These are phyloP conservation scores for Heliconius hewitsoni DNA, from an alignment of 1,140 invertebrate genomes.

Conservation along the genomic window DNA sequence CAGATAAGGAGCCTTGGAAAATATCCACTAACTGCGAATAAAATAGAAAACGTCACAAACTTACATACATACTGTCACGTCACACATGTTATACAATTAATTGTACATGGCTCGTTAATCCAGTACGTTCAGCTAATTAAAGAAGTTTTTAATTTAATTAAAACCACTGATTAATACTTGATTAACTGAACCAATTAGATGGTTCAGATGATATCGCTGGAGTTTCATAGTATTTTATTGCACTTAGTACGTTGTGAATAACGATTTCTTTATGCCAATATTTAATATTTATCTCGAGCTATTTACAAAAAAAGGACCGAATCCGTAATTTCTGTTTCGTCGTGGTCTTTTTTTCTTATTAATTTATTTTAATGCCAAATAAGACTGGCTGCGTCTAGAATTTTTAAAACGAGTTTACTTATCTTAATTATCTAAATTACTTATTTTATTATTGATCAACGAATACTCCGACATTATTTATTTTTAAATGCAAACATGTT, in stretches of 20 bases:
- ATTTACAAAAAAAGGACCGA: too few species aligned
- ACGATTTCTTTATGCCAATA: too few species aligned
- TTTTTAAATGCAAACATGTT: background rate
- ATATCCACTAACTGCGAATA: background rate
- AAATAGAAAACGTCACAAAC: background rate
- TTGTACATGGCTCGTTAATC: background rate
- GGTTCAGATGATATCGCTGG: background rate
- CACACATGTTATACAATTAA: background rate
- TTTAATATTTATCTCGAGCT: too few species aligned
- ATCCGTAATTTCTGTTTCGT: too few species aligned
- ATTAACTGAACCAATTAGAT: background rate
- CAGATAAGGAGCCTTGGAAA: slow-evolving; percentile 4
- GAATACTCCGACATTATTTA: background rate
- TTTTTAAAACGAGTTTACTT: background rate
- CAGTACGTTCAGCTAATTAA: background rate
- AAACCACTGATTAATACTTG: background rate
- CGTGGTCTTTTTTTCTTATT: too few species aligned
- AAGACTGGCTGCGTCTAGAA: background rate
- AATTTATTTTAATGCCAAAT: too few species aligned
- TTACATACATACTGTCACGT: background rate
- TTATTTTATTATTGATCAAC: slow-evolving; percentile 6
- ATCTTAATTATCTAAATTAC: background rate
- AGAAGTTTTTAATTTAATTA: background rate
- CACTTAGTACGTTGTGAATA: too few species aligned
- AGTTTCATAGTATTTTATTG: background rate